Percentiles rank a stretch among this genome's conserved stretches.
Evolutionary conservation across 2,888 invertebrate genomes (phyloP).

Genomic region (Microdon myrmicae): DNA sequence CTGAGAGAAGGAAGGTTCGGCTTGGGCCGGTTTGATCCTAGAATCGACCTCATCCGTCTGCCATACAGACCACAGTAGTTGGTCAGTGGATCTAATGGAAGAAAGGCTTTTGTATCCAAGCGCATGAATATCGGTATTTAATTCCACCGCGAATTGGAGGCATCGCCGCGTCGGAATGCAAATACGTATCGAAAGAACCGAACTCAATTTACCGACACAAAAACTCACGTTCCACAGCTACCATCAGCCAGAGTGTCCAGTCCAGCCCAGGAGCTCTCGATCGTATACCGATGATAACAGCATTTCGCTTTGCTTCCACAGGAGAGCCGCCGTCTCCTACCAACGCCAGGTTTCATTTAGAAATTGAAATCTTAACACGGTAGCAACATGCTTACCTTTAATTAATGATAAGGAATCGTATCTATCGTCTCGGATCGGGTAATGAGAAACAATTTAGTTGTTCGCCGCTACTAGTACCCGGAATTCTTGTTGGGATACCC

Average conservation of each 20-base stretch:
- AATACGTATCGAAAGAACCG: conserved; percentile 41
- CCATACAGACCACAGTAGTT: conserved; percentile 10
- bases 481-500: too few species aligned
- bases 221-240: conserved; percentile 34
- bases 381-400: conserved; percentile 67
- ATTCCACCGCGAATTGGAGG: too few species aligned
- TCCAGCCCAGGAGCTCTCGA: conserved; percentile 17
- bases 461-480: conserved; percentile 30
- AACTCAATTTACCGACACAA: conserved; percentile 11
- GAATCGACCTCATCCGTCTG: conserved; percentile 38
- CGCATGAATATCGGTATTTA: conserved; percentile 52
- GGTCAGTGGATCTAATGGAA: conserved; percentile 10
- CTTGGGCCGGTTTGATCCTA: conserved; percentile 19
- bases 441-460: conserved; percentile 53
- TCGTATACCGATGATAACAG: conserved; percentile 47
- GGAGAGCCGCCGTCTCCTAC: conserved; percentile 6
- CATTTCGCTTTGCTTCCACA: conserved; percentile 51
- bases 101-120: conserved; percentile 33
- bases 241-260: not conserved
- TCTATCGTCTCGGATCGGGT: conserved; percentile 52
- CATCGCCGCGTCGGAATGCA: conserved; percentile 46
- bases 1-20: not conserved
- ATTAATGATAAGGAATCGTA: conserved; percentile 67
- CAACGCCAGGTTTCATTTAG: conserved; percentile 37
- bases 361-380: conserved; percentile 61